These are phyloP conservation scores for Argyresthia goedartella DNA, from an alignment of 2,888 invertebrate genomes.

Conservation along the genomic window DNA sequence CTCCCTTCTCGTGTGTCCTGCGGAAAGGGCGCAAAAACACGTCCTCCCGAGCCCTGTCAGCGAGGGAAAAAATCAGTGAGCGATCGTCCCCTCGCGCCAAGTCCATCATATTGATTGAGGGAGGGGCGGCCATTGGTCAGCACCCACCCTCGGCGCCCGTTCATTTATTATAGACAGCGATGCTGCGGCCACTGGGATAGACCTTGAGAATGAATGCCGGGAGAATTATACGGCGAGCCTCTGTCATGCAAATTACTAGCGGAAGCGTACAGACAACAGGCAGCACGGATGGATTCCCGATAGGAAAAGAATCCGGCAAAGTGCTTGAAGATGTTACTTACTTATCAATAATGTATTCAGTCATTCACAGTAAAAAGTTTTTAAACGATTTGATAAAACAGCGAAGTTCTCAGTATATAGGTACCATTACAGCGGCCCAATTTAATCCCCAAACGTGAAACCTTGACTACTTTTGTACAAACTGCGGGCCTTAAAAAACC, in stretches of 20 bases:
- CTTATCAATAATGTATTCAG: too few species aligned
- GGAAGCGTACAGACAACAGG: background rate
- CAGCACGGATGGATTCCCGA: background rate
- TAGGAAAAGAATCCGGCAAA: background rate
- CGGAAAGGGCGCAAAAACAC: conserved; percentile 63
- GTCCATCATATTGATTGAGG: conserved; percentile 74
- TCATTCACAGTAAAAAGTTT: too few species aligned
- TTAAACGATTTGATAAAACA: too few species aligned
- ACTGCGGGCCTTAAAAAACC: too few species aligned
- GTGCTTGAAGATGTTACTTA: too few species aligned
- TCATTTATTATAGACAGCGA: conserved; percentile 73
- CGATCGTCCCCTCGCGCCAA: conserved; percentile 71
- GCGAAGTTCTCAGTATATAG: too few species aligned
- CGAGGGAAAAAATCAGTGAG: conserved; percentile 72
- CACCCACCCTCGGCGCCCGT: conserved; percentile 63
- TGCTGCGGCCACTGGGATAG: conserved; percentile 27
- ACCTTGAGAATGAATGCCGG: background rate
- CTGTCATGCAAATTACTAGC: background rate
- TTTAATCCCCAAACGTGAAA: too few species aligned
- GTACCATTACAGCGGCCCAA: too few species aligned
- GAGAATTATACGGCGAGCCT: too few species aligned
- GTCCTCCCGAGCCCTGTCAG: conserved; percentile 67
- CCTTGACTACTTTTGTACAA: too few species aligned
- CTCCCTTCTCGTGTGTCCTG: conserved; percentile 50
- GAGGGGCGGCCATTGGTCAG: conserved; percentile 70